Conservation (phyloP, 2,888 invertebrate species). For the Thyatira batis region DNA sequence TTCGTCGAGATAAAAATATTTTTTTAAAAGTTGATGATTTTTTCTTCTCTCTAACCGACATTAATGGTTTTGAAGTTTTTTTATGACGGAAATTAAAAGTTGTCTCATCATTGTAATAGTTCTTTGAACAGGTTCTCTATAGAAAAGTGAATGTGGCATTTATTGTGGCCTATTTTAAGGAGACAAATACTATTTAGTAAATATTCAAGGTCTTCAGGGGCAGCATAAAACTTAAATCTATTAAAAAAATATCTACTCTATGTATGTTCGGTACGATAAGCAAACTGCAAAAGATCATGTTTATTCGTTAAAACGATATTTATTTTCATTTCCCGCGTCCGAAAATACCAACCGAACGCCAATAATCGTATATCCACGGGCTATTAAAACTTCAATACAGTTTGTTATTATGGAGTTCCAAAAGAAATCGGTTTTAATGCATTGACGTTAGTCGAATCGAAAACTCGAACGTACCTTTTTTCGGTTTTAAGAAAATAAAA, state of each 20-base stretch:
- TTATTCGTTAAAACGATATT: background rate
- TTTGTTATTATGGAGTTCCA: slow-evolving; percentile 8
- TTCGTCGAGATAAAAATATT: slow-evolving; percentile 10
- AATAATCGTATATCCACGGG: background rate
- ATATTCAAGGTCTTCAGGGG: too few relatives aligned
- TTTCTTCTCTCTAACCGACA: background rate
- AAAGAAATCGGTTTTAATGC: slow-evolving; percentile 10
- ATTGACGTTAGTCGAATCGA: slow-evolving; percentile 16
- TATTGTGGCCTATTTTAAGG: too few relatives aligned
- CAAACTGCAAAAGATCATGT: background rate
- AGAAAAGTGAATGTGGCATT: too few relatives aligned
- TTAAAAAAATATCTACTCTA: too few relatives aligned
- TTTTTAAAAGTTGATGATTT: slow-evolving; percentile 7
- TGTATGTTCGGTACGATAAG: background rate
- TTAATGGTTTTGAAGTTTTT: background rate
- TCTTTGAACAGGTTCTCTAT: background rate
- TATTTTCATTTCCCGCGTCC: background rate
- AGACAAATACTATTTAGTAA: too few relatives aligned
- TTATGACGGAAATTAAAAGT: background rate
- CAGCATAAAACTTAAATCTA: too few relatives aligned
- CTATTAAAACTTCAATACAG: slow-evolving; percentile 10
- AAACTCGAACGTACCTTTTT: slow-evolving; percentile 8
- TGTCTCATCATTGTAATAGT: background rate
- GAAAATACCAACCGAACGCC: background rate
- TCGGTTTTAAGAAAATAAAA: slow-evolving; percentile 16